Evolutionary conservation across 1,140 invertebrate genomes (phyloP), one percentile per base, ranked within the genome.

Genomic region (Rhyacophila brunnea): DNA sequence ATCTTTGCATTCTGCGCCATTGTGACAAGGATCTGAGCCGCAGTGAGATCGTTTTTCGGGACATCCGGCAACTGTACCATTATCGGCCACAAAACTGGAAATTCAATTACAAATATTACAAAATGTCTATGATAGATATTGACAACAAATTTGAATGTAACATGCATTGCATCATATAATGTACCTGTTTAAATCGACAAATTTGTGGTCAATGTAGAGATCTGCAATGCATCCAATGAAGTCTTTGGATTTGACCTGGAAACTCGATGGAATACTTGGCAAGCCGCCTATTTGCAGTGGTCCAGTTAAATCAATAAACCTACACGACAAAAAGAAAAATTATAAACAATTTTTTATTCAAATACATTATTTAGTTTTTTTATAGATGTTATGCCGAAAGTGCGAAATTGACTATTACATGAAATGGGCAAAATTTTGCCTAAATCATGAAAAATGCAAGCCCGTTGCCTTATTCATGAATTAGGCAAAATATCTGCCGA

Each of bases 271-370:
- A 9, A 93, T 86, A 5, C 88, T 80, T 0, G 96, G 95, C 2
- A 98, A 73, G 0, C 96, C 96, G 1, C 97, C 97, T 14, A 99
- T 76, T 73, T 98, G 95, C 6, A 99, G 72, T 0, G 96, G 96
- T 1, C 96, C 95, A 0, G 94, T 97, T 2, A 99, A 74, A 74
- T 99, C 97, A 15, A 99, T 73, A 69, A 97, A 96, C 42, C 96
- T 79, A 40, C 62, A 65, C 13, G 36, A 53, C 14, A 54, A 45
- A 14, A 6, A 18, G 3, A 45, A 45, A 45, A 45, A 18, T 19
- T 2, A 48, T 48, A 6, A 35, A 35, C 34, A 35, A 35, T 6
- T 35, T 7, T 35, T n/a, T 7, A 7, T 35, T 35, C 6, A n/a
- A 7, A n/a, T n/a, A n/a, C n/a, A n/a, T n/a, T n/a, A n/a, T n/a